Conservation (phyloP, 2,888 invertebrate species). For the Acronicta alni region DNA sequence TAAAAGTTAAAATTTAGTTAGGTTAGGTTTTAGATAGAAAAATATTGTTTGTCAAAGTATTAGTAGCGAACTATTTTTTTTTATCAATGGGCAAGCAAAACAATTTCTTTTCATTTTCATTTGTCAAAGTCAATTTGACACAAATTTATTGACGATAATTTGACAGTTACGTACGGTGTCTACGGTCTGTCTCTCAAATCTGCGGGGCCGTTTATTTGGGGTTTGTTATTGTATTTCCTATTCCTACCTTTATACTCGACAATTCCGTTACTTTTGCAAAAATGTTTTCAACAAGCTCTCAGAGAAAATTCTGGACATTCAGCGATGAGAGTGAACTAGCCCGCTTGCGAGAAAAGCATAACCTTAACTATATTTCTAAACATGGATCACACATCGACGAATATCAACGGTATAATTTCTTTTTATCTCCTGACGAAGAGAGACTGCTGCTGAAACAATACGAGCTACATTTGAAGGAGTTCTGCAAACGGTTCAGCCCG, state of each 20-base stretch:
- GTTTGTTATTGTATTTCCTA: conserved; percentile 23
- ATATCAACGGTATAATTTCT: conserved; percentile 89
- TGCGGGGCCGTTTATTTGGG: too few relatives aligned
- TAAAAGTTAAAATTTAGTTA: too few relatives aligned
- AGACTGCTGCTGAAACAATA: conserved; percentile 94
- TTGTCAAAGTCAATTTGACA: too few relatives aligned
- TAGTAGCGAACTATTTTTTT: too few relatives aligned
- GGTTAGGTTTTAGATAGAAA: too few relatives aligned
- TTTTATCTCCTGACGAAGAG: conserved; percentile 96
- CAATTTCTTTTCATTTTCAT: too few relatives aligned
- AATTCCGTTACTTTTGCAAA: conserved; percentile 43
- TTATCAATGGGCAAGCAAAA: too few relatives aligned
- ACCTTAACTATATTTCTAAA: conserved; percentile 92
- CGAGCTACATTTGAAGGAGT: conserved; percentile 96
- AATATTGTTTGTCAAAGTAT: too few relatives aligned
- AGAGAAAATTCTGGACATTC: conserved; percentile 97
- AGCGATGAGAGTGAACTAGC: conserved; percentile 94
- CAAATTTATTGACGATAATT: too few relatives aligned
- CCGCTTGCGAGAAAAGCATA: conserved; percentile 93
- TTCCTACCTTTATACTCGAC: background rate
- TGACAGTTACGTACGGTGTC: too few relatives aligned
- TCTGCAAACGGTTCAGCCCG: conserved; percentile 97
- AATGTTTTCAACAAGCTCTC: conserved; percentile 98
- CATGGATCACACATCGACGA: conserved; percentile 92
- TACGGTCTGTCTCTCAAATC: too few relatives aligned